Evolutionary conservation across 1,140 invertebrate genomes (phyloP).

Genomic region (Cheumatopsyche charites): DNA sequence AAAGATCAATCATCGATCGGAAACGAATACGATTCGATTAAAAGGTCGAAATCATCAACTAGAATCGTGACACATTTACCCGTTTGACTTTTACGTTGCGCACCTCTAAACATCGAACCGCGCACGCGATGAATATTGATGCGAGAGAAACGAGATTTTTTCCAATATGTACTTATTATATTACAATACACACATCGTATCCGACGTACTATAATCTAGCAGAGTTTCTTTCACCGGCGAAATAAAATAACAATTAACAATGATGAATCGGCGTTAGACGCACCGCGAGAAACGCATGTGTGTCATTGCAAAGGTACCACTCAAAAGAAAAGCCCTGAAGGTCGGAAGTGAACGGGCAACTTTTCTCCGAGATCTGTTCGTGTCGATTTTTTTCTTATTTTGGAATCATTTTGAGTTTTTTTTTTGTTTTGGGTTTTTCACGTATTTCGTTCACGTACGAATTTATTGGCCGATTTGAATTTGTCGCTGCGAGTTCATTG

Average conservation of each 20-base stretch:
- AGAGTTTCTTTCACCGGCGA: background rate
- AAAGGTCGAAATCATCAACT: slow-evolving; percentile 2
- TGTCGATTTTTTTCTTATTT: background rate
- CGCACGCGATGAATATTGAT: background rate
- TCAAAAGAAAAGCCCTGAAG: slow-evolving; percentile 11
- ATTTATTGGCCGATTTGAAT: slow-evolving; percentile 6
- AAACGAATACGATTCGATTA: too few species aligned
- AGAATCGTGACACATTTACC: slow-evolving; percentile 21
- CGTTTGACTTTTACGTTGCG: background rate
- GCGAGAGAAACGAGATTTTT: too few species aligned
- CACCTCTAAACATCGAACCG: background rate
- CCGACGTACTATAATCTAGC: background rate
- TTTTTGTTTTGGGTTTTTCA: too few species aligned
- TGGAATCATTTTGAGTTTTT: too few species aligned
- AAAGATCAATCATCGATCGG: too few species aligned
- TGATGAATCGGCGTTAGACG: slow-evolving; percentile 17
- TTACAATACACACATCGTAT: too few species aligned
- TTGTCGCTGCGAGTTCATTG: background rate
- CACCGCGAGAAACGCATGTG: slow-evolving; percentile 15
- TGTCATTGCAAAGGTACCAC: slow-evolving; percentile 11
- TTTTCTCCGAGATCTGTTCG: too few species aligned
- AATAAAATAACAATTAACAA: slow-evolving; percentile 16
- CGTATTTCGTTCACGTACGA: slow-evolving; percentile 7
- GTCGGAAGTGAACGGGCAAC: slow-evolving; percentile 20
- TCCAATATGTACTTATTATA: too few species aligned